phyloP scores from a whole-genome alignment of 2,113 vertebrate species.

The Callopanchax toddi region DNA sequence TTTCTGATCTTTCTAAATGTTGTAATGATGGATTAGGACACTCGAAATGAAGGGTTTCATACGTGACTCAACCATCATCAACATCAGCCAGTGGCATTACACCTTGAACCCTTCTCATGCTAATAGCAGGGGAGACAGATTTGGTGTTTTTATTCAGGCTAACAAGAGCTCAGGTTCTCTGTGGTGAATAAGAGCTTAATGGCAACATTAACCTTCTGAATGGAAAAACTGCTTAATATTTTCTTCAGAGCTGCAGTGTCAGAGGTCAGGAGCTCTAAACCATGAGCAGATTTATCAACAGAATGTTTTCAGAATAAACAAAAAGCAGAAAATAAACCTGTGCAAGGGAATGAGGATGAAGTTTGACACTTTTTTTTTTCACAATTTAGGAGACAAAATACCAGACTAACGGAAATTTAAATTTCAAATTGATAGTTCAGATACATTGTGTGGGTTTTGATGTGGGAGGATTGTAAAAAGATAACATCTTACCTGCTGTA shows the following conservation, averaged over 20 bases:
- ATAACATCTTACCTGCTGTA: background rate
- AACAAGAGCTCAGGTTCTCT: slow-evolving; percentile 37
- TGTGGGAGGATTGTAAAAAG: background rate
- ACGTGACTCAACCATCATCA: slow-evolving; percentile 38
- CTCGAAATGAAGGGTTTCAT: too few relatives aligned
- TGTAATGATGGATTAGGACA: slow-evolving; percentile 13
- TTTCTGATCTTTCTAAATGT: background rate
- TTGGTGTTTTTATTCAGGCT: slow-evolving; percentile 37
- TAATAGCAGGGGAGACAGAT: slow-evolving; percentile 23
- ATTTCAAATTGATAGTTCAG: too few relatives aligned
- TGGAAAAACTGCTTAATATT: slow-evolving; percentile 59
- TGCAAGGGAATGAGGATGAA: too few relatives aligned
- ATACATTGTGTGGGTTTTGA: too few relatives aligned
- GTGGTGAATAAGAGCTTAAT: slow-evolving; percentile 65
- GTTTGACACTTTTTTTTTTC: too few relatives aligned
- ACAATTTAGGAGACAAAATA: too few relatives aligned
- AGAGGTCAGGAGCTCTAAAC: slow-evolving; percentile 54
- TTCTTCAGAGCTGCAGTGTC: slow-evolving; percentile 40
- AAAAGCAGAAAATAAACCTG: too few relatives aligned
- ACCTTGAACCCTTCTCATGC: slow-evolving; percentile 31
- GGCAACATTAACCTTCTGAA: slow-evolving; percentile 69
- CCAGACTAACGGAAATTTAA: too few relatives aligned
- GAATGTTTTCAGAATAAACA: too few relatives aligned
- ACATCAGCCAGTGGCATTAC: slow-evolving; percentile 40
- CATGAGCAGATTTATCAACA: slow-evolving; percentile 46